Evolutionary conservation across 1,140 invertebrate species (phyloP).

Genomic region (Centruroides sculpturatus): DNA sequence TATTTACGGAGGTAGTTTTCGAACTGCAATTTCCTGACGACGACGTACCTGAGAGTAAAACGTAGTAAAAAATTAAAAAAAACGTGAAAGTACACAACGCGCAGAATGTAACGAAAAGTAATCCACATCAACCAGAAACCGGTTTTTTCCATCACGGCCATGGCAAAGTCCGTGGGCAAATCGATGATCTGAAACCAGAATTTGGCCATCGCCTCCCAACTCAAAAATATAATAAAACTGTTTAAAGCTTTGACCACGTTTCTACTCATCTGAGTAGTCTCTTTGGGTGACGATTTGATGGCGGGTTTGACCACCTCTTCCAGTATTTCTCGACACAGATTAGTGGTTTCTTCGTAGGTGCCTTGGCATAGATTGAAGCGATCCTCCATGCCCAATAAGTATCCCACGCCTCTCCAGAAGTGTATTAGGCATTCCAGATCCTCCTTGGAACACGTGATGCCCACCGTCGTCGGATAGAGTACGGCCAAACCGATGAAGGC

Average conservation of each 20-base stretch:
- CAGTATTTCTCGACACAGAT: constrained; percentile 29
- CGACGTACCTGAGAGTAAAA: too few relatives aligned
- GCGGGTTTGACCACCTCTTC: constrained; percentile 8
- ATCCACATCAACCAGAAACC: constrained; percentile 15
- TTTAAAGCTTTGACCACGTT: constrained; percentile 16
- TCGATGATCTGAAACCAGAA: constrained; percentile 16
- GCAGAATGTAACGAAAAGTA: constrained; percentile 9
- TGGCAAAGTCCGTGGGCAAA: constrained; percentile 1
- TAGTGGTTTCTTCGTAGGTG: constrained; percentile 27
- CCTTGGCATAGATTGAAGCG: constrained; percentile 45
- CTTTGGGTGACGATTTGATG: constrained; percentile 1
- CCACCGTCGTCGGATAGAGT: constrained; percentile 19
- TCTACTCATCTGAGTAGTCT: constrained; percentile 14
- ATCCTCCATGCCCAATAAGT: constrained; percentile 64
- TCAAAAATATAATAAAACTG: constrained; percentile 13
- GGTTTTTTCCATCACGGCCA: constrained; percentile 4
- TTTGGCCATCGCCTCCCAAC: constrained; percentile 13
- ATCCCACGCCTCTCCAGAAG: constrained; percentile 67
- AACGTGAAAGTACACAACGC: constrained; percentile 5
- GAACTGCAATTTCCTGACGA: too few relatives aligned
- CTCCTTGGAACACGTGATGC: constrained; percentile 23
- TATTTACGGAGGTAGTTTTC: too few relatives aligned
- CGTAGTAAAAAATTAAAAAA: constrained; percentile 13
- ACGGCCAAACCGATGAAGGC: constrained; percentile 25
- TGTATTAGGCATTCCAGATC: constrained; percentile 63